phyloP scores from a whole-genome alignment of 1,140 invertebrate species.

The Drosophila repletoides region DNA sequence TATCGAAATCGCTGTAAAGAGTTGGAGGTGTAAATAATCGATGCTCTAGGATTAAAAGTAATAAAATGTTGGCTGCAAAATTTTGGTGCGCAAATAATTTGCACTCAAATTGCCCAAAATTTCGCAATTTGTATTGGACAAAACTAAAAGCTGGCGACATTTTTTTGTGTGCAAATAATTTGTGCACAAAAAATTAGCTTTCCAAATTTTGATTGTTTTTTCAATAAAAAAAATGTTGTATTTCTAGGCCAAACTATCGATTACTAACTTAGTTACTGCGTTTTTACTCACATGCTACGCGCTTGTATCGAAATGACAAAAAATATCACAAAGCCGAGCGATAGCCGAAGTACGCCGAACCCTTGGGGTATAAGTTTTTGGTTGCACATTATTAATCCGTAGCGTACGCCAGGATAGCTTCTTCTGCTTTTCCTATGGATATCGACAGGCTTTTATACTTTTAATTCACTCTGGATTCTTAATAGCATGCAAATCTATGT shows the following conservation, averaged over 20 bases:
- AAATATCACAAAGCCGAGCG: slow-evolving; percentile 14
- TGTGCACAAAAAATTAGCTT: no score
- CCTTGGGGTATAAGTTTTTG: slow-evolving; percentile 11
- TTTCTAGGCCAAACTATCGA: neutral
- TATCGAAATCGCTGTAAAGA: no score
- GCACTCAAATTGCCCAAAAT: no score
- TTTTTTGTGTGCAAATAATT: no score
- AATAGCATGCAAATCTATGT: slow-evolving; percentile 48
- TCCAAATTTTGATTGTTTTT: no score
- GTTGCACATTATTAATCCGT: slow-evolving; percentile 28
- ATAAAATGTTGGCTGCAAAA: no score
- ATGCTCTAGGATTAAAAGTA: no score
- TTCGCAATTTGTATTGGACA: no score
- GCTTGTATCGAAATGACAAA: slow-evolving; percentile 23
- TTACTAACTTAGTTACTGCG: neutral
- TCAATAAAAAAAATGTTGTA: no score
- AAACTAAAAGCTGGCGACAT: no score
- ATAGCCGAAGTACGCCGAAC: slow-evolving; percentile 8
- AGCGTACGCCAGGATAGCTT: slow-evolving; percentile 1
- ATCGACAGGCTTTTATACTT: slow-evolving; percentile 40
- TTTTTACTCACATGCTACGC: slow-evolving; percentile 21
- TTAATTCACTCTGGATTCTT: neutral
- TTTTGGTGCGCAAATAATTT: no score
- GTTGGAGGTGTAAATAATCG: no score
- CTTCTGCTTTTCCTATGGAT: neutral